Evolutionary conservation across 2,113 vertebrate genomes (phyloP), one percentile per base, ranked within the genome.

Genomic region (Centropristis striata): DNA sequence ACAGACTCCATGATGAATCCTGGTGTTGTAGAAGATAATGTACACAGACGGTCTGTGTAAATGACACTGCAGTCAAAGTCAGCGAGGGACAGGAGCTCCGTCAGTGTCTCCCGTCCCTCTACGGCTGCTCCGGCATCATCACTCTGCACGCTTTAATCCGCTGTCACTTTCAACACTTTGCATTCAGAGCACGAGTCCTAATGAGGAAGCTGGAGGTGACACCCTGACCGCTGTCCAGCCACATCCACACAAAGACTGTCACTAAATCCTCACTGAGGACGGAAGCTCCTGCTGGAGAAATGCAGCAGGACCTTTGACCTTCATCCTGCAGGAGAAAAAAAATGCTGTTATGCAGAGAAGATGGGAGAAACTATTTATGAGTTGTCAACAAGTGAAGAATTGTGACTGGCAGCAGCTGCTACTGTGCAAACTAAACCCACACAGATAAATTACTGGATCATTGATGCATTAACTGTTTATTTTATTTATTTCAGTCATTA

Each of bases 241-340:
- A 25, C 87, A 80, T 92, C 86, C 84, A 78, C 93, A 87, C 80
- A 70, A 74, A 85, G 13, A 36, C 71, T 84, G 84, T 83, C 81
- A 79, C 42, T 75, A 61, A 88, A 89, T 79, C 81, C 71, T 85
- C 68, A 6, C 25, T 50, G 36, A 3, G 0, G 76, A 66, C 11
- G 18, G 68, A 44, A 64, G 55, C 32, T 70, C n/a, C n/a, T n/a
- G 57, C 55, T 18, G 14, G 41, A 81, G 25, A 66, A 28, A 55
- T 10, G 44, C 59, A 65, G 44, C 39, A 9, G 28, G 0, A 66
- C 75, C 66, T 80, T 20, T 60, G 71, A 74, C 58, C 42, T 78
- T 60, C 25, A 21, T 25, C 21, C 18, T 14, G 68, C 58, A 57
- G 18, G 7, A 21, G 16, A 50, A 51, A n/a, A n/a, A n/a, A n/a